Evolutionary conservation across 2,797 vertebrate genomes (phyloP), one percentile per base, ranked within the genome.

Genomic region (Rallus crepitans): DNA sequence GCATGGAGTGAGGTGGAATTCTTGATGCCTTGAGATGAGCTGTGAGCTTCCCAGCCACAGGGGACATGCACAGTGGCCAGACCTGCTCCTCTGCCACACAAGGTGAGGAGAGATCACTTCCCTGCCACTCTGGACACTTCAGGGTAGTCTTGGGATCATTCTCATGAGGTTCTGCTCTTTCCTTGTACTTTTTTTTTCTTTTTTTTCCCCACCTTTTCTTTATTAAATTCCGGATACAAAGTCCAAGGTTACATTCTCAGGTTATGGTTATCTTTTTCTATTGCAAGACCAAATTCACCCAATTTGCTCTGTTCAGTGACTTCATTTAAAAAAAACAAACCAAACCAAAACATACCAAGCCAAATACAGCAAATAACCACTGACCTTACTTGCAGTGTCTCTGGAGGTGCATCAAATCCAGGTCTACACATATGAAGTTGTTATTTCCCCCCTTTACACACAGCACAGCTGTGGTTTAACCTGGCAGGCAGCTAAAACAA

Each of bases 361-460:
- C 23, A 24, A 84, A 68, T 28, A 52, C 11, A 61, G 28, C 30
- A 77, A 88, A 88, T 56, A 82, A 71, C 39, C 11, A 24, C 23
- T 70, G 71, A 16, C 52, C 31, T 75, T 31, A 30, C 37, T 65
- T 70, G 42, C 27, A 79, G 4, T 3, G 4, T 31, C 45, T 78
- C 52, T 68, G 35, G 56, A 78, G 30, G 47, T 66, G 20, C 45
- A 59, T 63, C 53, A 94, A 63, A 86, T 56, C 23, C 33, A 92
- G 11, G 8, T 90, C 33, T 42, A 28, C 0, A 0, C 56, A 27
- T 37, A 21, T 24, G 28, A 35, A 90, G n/a, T 18, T 76, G 16
- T 19, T 75, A 15, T 50, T 91, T 45, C 17, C 31, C 12, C 4
- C 2, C 3, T 8, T 23, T n/a, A 4, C 0, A 0, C 25, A 7